Evolutionary conservation across 2,888 invertebrate species (phyloP), one percentile per base, ranked within the genome.

Genomic region (Perithous albicinctus): DNA sequence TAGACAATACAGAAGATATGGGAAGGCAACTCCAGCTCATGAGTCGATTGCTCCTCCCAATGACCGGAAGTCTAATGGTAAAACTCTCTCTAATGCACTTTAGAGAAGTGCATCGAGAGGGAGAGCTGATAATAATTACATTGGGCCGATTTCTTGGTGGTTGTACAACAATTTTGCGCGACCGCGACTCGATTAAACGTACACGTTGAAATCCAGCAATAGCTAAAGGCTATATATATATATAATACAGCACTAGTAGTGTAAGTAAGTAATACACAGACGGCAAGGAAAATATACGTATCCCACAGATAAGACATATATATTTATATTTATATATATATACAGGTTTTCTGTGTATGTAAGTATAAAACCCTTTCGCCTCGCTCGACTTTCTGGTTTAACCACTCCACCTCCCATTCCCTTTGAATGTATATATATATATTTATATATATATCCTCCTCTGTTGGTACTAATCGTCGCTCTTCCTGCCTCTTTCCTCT

Each of bases 311-410:
- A 69, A 67, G 46, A 23, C n/a, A 38, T n/a, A 4, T 48, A 48
- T 51, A n/a, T 26, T 12, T 46, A 69, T 32, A n/a, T n/a, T n/a
- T n/a, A n/a, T 12, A 3, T 61, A 26, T 70, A 70, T 20, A 35
- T 15, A 56, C 48, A 64, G 38, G 12, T 73, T 48, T 76, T 48
- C 51, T 70, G 78, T 78, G 67, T 79, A 70, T 32, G 29, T 56
- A 12, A 20, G 41, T 46, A 70, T 46, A 82, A 84, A 85, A 78
- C 73, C 76, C 82, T 83, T 82, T 84, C 66, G 69, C 77, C 78
- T 78, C 84, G 86, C 88, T 89, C 87, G 88, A 89, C 86, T 89
- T 89, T 89, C 88, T 87, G 87, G 89, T 88, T 89, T 89, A 87
- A 89, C 89, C 86, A 85, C 89, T 87, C 85, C 84, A 85, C 86